Conservation (phyloP, 2,888 invertebrate species). For the Microplitis manilae region DNA sequence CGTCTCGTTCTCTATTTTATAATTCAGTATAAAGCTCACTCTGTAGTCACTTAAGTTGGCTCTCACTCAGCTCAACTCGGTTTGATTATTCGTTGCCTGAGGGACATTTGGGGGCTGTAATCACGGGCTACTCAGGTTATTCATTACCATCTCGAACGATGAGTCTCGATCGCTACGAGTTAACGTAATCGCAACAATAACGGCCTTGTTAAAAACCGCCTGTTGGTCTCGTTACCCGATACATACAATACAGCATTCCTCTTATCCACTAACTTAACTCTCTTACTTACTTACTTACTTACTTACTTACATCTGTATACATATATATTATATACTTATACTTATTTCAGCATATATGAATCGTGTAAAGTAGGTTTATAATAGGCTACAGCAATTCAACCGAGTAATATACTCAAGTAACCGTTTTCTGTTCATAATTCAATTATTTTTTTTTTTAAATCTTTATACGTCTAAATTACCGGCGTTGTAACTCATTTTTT, state of each 20-base stretch:
- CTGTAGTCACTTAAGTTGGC: not conserved
- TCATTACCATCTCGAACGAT: conserved; percentile 56
- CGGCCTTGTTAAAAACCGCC: conserved; percentile 60
- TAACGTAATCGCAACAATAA: conserved; percentile 63
- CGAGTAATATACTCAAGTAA: conserved; percentile 18
- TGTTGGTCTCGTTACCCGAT: conserved; percentile 55
- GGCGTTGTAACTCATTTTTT: not conserved
- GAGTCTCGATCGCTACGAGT: conserved; percentile 56
- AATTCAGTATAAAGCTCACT: not conserved
- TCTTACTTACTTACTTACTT: too few species aligned
- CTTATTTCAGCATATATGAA: conserved; percentile 12
- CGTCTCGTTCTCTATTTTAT: not conserved
- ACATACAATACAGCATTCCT: conserved; percentile 11
- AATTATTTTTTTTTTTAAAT: not conserved
- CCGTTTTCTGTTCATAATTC: conserved; percentile 10
- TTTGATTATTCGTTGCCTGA: conserved; percentile 39
- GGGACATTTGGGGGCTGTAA: conserved; percentile 52
- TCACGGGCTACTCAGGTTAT: conserved; percentile 54
- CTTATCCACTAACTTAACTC: not conserved
- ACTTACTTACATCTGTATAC: not conserved
- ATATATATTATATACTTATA: not conserved
- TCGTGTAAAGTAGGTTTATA: conserved; percentile 23
- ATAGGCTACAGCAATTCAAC: conserved; percentile 10
- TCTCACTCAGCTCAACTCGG: not conserved
- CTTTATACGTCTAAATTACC: not conserved